phyloP scores from a whole-genome alignment of 2,888 invertebrate genomes.

The Amphipyra tragopoginis region DNA sequence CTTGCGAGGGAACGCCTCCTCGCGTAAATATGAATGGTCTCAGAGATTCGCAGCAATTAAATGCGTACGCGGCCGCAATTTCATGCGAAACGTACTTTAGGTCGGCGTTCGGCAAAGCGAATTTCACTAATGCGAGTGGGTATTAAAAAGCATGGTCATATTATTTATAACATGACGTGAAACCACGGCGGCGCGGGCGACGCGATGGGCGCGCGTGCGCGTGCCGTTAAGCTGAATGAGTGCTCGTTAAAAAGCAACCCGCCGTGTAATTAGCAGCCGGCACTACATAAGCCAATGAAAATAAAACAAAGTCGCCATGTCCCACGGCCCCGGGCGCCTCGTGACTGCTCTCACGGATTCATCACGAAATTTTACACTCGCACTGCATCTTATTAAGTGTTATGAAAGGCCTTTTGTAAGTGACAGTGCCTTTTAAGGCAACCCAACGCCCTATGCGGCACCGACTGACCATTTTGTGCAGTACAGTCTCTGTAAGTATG shows the following conservation, averaged over 20 bases:
- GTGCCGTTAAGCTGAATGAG: slow-evolving; percentile 81
- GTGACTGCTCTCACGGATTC: slow-evolving; percentile 85
- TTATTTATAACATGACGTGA: slow-evolving; percentile 67
- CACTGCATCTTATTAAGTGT: slow-evolving; percentile 84
- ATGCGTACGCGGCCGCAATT: slow-evolving; percentile 47
- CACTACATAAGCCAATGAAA: slow-evolving; percentile 74
- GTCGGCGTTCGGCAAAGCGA: slow-evolving; percentile 50
- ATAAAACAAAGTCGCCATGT: slow-evolving; percentile 78
- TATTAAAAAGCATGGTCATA: slow-evolving; percentile 62
- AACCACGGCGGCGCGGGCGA: slow-evolving; percentile 52
- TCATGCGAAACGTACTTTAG: slow-evolving; percentile 46
- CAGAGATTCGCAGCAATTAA: slow-evolving; percentile 48
- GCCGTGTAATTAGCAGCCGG: slow-evolving; percentile 82
- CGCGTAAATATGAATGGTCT: slow-evolving; percentile 45
- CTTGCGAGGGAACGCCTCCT: slow-evolving; percentile 36
- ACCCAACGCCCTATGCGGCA: slow-evolving; percentile 68
- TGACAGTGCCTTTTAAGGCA: slow-evolving; percentile 83
- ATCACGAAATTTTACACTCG: slow-evolving; percentile 86
- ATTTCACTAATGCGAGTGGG: slow-evolving; percentile 59
- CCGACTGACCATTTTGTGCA: slow-evolving; percentile 50
- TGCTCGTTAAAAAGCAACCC: slow-evolving; percentile 84
- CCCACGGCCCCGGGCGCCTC: slow-evolving; percentile 81
- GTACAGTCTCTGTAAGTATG: slow-evolving; percentile 45
- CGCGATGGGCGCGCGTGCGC: slow-evolving; percentile 64
- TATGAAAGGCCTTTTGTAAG: slow-evolving; percentile 83